Conservation (phyloP, 1,140 invertebrate species). For the Drosophila sucinea region DNA sequence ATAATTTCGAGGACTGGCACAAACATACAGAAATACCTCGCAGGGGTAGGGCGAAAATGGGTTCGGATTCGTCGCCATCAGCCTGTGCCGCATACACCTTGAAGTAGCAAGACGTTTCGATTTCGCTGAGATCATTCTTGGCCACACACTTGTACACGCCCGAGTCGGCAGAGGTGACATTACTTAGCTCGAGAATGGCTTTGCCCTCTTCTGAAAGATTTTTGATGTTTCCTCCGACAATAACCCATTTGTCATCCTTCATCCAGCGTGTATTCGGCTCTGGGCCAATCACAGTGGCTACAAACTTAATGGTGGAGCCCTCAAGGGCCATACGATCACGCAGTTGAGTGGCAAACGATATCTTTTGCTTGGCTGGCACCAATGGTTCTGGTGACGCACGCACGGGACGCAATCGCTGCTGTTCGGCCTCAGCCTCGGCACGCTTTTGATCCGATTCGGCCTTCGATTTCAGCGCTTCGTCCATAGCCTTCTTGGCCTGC, state of each 20-base stretch:
- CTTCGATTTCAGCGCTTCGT: slow-evolving; percentile 71
- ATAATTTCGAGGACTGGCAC: slow-evolving; percentile 18
- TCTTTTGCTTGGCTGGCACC: slow-evolving; percentile 75
- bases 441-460: slow-evolving; percentile 75
- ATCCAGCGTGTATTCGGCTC: slow-evolving; percentile 92
- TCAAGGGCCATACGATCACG: slow-evolving; percentile 90
- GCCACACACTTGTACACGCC: slow-evolving; percentile 82
- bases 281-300: slow-evolving; percentile 92
- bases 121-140: slow-evolving; percentile 77
- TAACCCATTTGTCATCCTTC: slow-evolving; percentile 87
- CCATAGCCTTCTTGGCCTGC: slow-evolving; percentile 66
- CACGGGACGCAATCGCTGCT: slow-evolving; percentile 47
- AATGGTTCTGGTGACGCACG: slow-evolving; percentile 70
- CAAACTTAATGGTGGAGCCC: slow-evolving; percentile 90
- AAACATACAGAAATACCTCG: slow-evolving; percentile 68
- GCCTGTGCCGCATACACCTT: slow-evolving; percentile 80
- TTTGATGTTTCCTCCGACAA: slow-evolving; percentile 63
- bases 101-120: slow-evolving; percentile 82
- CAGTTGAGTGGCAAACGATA: slow-evolving; percentile 90
- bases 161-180: slow-evolving; percentile 66
- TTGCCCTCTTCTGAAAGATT: slow-evolving; percentile 78
- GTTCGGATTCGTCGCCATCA: slow-evolving; percentile 80
- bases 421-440: slow-evolving; percentile 68
- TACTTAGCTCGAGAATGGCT: slow-evolving; percentile 68
- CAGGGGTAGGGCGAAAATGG: slow-evolving; percentile 80